Percentiles rank a stretch among this genome's conserved stretches.
phyloP scores from a whole-genome alignment of 2,797 vertebrate genomes.

The Zalophus californianus region DNA sequence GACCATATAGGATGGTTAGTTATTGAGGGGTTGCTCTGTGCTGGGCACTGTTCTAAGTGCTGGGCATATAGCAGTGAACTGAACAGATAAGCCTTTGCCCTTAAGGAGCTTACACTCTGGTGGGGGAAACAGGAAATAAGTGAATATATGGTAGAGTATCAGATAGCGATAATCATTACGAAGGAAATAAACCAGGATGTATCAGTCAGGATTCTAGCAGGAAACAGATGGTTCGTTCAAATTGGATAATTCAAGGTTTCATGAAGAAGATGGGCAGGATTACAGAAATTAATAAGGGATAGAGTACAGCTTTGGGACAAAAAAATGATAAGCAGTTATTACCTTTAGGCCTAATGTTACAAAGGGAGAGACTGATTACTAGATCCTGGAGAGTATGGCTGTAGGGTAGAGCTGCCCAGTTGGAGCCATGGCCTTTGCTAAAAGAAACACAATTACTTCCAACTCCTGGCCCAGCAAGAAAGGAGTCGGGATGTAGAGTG shows the following conservation, averaged over 20 bases:
- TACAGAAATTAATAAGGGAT: background rate
- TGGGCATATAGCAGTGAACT: background rate
- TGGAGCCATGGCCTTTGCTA: background rate
- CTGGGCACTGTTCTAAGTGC: background rate
- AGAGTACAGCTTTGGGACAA: background rate
- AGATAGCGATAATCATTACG: background rate
- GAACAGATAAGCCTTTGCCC: background rate
- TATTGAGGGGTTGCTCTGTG: background rate
- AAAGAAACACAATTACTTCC: background rate
- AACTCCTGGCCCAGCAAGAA: background rate
- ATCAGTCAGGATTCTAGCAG: background rate
- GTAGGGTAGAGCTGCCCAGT: background rate
- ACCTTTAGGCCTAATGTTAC: background rate
- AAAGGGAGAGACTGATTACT: background rate
- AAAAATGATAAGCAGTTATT: background rate
- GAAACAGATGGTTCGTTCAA: background rate
- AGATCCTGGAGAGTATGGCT: background rate
- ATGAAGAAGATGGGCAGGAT: background rate
- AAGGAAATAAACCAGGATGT: background rate
- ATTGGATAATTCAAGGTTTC: background rate
- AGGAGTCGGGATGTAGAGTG: background rate
- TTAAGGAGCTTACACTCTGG: slow-evolving; percentile 18
- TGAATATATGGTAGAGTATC: background rate
- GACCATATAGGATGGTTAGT: background rate
- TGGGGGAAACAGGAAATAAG: background rate